Evolutionary conservation across 2,888 invertebrate genomes (phyloP), one percentile per base, ranked within the genome.

Genomic region (Nasonia oneida): DNA sequence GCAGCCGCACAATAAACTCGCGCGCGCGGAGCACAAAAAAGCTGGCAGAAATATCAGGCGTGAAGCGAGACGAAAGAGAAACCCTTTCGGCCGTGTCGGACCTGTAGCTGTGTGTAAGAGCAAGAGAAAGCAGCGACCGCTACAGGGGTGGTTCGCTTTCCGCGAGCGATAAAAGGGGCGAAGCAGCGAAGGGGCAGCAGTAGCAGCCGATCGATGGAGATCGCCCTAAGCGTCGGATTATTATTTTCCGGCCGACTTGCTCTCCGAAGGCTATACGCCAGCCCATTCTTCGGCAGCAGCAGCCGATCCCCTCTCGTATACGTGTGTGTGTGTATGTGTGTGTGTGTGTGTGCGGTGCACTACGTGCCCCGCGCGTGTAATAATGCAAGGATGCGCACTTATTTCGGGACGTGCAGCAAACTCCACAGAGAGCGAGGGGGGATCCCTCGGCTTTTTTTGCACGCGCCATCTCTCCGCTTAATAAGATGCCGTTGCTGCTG

Each of bases 141-240:
- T 70, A 29, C 75, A 78, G 57, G 67, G 83, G 29, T 29, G 80
- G 75, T 75, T 70, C 78, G 79, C 47, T 73, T 79, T 79, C 83
- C 79, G 79, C 83, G 67, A 74, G 74, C 79, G 76, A 85, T 75
- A 83, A 86, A 87, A 75, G 64, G 74, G 74, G 61, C 71, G n/a
- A 53, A 80, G 23, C 37, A 53, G 76, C 10, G 39, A 37, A 23
- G 77, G 78, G 33, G 80, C 23, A 3, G 8, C n/a, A 29, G 23
- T 23, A 23, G 29, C 29, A 61, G n/a, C 70, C 84, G 88, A 89
- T 88, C 87, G 88, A 89, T 89, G 88, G 89, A 90, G 89, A 89
- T 89, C 88, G 89, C 89, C 89, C 88, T 88, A 89, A 89, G 88
- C 89, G 87, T 84, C 88, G 87, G 88, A 89, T 89, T 89, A 89